Conservation (phyloP, 2,888 invertebrate species). For the Philereme transversata region DNA sequence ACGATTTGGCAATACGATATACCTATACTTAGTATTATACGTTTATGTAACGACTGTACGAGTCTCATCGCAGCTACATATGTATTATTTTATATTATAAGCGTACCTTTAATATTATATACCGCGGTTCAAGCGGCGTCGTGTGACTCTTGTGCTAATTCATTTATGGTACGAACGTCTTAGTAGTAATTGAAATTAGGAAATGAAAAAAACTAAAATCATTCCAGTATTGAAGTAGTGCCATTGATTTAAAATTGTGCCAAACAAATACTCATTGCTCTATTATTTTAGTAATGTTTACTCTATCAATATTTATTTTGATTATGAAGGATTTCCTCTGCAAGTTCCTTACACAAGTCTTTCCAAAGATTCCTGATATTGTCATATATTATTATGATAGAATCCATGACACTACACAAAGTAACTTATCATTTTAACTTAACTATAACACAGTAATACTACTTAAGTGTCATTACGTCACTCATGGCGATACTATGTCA, state of each 20-base stretch:
- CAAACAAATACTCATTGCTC: slow-evolving; percentile 41
- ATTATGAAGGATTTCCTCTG: slow-evolving; percentile 1
- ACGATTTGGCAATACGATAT: slow-evolving; percentile 70
- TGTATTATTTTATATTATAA: slow-evolving; percentile 51
- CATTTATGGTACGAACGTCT: slow-evolving; percentile 12
- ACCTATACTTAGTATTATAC: slow-evolving; percentile 42
- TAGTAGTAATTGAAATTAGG: slow-evolving; percentile 13
- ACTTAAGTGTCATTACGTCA: slow-evolving; percentile 8
- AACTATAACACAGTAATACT: neutral
- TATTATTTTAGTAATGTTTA: slow-evolving; percentile 19
- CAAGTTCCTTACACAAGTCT: slow-evolving; percentile 9
- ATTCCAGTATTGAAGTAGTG: slow-evolving; percentile 41
- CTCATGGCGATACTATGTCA: slow-evolving; percentile 4
- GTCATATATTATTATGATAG: slow-evolving; percentile 3
- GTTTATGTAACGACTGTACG: slow-evolving; percentile 49
- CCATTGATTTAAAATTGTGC: slow-evolving; percentile 54
- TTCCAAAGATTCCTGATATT: slow-evolving; percentile 9
- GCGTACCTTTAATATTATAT: slow-evolving; percentile 36
- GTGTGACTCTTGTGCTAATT: slow-evolving; percentile 43
- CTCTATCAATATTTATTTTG: slow-evolving; percentile 5
- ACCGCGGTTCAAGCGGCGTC: slow-evolving; percentile 40
- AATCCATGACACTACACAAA: slow-evolving; percentile 1
- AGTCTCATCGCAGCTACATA: slow-evolving; percentile 65
- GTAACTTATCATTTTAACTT: neutral
- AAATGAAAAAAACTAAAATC: slow-evolving; percentile 10